Evolutionary conservation across 2,113 vertebrate species (phyloP).

Genomic region (Xyrauchen texanus): DNA sequence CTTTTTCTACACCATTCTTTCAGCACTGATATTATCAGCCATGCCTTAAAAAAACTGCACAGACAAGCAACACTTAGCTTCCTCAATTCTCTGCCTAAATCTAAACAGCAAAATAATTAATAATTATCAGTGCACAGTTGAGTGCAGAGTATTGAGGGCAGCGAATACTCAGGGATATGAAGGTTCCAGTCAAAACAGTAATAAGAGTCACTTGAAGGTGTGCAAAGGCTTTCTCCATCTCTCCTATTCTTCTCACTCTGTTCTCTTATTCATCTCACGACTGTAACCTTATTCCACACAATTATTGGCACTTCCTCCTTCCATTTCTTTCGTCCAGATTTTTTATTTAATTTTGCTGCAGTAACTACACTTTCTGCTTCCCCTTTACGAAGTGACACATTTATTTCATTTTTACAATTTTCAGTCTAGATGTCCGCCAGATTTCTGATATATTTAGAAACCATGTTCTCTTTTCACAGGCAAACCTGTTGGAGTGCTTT

Average conservation of each 20-base stretch:
- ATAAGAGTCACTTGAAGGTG: slow-evolving; percentile 10
- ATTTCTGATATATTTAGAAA: background rate
- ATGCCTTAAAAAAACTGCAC: slow-evolving; percentile 13
- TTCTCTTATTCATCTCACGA: too few relatives aligned
- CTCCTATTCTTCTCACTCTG: background rate
- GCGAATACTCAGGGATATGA: slow-evolving; percentile 21
- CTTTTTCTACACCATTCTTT: background rate
- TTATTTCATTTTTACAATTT: background rate
- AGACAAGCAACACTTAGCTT: slow-evolving; percentile 35
- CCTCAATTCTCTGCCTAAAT: slow-evolving; percentile 26
- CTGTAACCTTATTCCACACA: too few relatives aligned
- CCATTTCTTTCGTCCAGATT: slow-evolving; percentile 23
- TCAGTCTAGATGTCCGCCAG: slow-evolving; percentile 5
- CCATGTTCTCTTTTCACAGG: background rate
- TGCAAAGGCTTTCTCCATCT: slow-evolving; percentile 8
- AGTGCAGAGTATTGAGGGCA: slow-evolving; percentile 30
- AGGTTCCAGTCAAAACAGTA: slow-evolving; percentile 27
- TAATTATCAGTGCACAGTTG: slow-evolving; percentile 17
- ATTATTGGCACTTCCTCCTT: background rate
- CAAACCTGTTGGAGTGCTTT: background rate
- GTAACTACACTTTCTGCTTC: slow-evolving; percentile 1
- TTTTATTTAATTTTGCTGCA: slow-evolving; percentile 16
- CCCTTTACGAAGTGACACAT: slow-evolving; percentile 11
- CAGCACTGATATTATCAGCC: background rate
- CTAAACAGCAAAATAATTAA: slow-evolving; percentile 44